Base-by-base conservation (phyloP, 1,140 invertebrate genomes). In the Tetragnatha versicolor region DNA sequence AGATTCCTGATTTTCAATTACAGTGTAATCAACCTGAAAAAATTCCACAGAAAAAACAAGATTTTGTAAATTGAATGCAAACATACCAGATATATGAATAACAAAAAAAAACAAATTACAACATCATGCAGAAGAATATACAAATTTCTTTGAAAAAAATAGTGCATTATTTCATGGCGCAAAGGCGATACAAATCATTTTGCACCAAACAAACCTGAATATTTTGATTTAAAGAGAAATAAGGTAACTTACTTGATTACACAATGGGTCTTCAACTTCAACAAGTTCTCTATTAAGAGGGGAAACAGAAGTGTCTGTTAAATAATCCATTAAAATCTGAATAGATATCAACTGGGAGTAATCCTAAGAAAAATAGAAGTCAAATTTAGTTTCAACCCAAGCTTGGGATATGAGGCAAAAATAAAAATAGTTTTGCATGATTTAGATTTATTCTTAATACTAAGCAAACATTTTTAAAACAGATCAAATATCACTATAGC, bases 271-370 rank as follows among this genome's bases (percentile, higher is more conserved):
- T 45, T 91, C 89, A 25, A 90, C 90, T 87, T 96, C 94, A 4
- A 96, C 92, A 87, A 97, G 94, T 80, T 91, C 90, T 82, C 91
- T 89, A 83, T 94, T 91, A 53, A 98, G 84, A 5, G 94, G 94
- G 82, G 93, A 92, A 25, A 93, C 91, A 17, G 94, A 89, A 14
- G 93, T 94, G 81, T 94, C 92, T 3, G 92, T 92, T 29, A 98
- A 85, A 86, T 97, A 97, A 77, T 93, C 92, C 65, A 94, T 85
- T 5, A 96, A 85, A n/a, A 96, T 85, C 20, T 89, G 88, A 77
- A 91, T 89, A 3, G 90, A 91, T 22, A 88, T 89, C 49, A 92
- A 84, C 65, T 84, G 86, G 65, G 82, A 84, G 83, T 81, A 84
- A 80, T 85, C 85, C 84, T 84, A 73, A 31, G 82, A 82, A 22